Evolutionary conservation across 1,140 invertebrate genomes (phyloP).

Genomic region (Drosophila kikkawai): DNA sequence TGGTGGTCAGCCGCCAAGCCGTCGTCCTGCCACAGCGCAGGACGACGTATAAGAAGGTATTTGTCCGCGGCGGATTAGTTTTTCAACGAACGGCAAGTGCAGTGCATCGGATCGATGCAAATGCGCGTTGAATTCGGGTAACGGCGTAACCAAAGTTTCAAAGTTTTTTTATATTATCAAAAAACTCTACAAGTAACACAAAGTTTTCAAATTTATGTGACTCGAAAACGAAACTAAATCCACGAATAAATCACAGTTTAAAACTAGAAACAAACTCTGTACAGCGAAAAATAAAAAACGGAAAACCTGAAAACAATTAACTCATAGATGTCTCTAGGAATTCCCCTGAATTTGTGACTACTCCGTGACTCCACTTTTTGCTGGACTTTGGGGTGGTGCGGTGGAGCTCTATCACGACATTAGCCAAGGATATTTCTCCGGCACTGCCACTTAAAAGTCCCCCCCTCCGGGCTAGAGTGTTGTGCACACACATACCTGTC

Average conservation of each 20-base stretch:
- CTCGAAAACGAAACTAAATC: background rate
- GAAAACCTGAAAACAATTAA: conserved; percentile 36
- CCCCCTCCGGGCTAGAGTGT: conserved; percentile 3
- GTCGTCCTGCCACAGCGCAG: conserved; percentile 21
- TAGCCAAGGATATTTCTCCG: conserved; percentile 80
- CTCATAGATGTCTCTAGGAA: conserved; percentile 52
- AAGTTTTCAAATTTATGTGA: background rate
- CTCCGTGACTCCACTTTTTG: conserved; percentile 46
- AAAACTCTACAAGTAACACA: conserved; percentile 24
- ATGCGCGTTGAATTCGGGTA: conserved; percentile 63
- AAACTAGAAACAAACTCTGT: background rate
- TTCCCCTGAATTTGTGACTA: conserved; percentile 42
- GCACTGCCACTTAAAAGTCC: conserved; percentile 52
- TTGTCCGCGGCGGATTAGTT: conserved; percentile 77
- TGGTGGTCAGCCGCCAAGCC: conserved; percentile 25
- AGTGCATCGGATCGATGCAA: conserved; percentile 84
- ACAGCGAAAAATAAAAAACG: background rate
- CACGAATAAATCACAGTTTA: background rate
- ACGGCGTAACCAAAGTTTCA: conserved; percentile 5
- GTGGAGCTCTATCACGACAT: conserved; percentile 67
- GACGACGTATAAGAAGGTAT: conserved; percentile 72
- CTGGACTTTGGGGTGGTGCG: conserved; percentile 26
- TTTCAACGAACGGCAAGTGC: conserved; percentile 81
- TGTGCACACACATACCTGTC: conserved; percentile 19
- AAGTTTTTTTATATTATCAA: background rate